Percentiles rank a stretch among this genome's conserved stretches.
Conservation (phyloP, 2,113 vertebrate species). For the Pygoscelis adeliae region DNA sequence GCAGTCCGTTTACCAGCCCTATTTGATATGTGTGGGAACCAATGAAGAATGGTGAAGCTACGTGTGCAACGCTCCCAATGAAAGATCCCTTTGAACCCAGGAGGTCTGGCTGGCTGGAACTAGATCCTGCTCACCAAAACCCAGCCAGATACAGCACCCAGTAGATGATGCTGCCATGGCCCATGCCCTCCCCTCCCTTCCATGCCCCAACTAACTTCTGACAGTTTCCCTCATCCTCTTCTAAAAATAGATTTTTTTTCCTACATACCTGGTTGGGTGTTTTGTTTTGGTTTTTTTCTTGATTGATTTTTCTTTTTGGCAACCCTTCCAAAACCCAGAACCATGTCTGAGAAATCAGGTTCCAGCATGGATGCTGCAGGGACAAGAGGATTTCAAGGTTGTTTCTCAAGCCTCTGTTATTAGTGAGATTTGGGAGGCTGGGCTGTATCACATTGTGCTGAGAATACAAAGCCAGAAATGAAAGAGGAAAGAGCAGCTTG, state of each 20-base stretch:
- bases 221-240: neutral
- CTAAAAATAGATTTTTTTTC: neutral
- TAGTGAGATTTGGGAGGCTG: neutral
- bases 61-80: neutral
- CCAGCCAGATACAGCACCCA: neutral
- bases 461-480: conserved; percentile 19
- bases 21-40: neutral
- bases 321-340: neutral
- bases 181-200: neutral
- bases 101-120: neutral
- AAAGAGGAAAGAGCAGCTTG: conserved; percentile 18
- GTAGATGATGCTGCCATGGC: neutral
- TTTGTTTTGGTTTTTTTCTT: neutral
- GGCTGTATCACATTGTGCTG: neutral
- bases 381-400: neutral
- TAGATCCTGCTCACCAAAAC: neutral
- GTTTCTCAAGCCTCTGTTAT: neutral
- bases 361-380: neutral
- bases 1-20: neutral
- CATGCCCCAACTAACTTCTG: neutral
- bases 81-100: neutral
- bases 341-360: neutral
- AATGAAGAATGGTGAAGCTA: neutral
- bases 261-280: rapidly evolving
- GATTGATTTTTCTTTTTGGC: neutral